phyloP scores from a whole-genome alignment of 2,888 invertebrate species.

The Aleiodes testaceus region DNA sequence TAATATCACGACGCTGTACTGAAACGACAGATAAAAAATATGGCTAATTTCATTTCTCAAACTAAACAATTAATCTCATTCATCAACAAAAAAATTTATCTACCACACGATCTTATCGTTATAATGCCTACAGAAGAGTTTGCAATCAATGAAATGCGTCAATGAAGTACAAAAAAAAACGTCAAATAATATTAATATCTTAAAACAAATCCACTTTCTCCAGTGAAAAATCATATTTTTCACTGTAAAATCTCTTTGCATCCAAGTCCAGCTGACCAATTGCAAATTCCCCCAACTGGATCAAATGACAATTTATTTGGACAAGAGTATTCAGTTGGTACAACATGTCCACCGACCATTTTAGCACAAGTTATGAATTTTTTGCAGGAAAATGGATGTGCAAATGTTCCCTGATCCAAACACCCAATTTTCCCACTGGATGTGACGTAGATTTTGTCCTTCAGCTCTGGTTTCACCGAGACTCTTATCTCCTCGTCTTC shows the following conservation, averaged over 20 bases:
- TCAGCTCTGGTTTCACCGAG: conserved; percentile 74
- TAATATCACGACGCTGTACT: conserved; percentile 63
- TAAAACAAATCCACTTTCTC: neutral
- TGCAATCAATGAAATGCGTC: conserved; percentile 1
- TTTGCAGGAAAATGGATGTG: conserved; percentile 91
- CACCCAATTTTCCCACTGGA: conserved; percentile 83
- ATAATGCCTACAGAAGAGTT: conserved; percentile 37
- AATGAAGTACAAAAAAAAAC: neutral
- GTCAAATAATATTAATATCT: neutral
- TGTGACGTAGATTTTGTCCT: conserved; percentile 77
- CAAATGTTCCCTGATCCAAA: conserved; percentile 91
- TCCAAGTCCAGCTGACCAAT: conserved; percentile 88
- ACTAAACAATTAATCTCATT: conserved; percentile 19
- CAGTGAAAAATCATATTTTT: neutral
- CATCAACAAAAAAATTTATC: conserved; percentile 14
- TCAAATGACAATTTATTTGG: conserved; percentile 90
- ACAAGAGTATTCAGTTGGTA: conserved; percentile 92
- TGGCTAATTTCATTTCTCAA: conserved; percentile 48
- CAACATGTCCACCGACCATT: conserved; percentile 84
- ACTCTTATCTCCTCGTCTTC: conserved; percentile 79
- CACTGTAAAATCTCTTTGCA: conserved; percentile 76
- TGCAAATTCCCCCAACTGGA: conserved; percentile 92
- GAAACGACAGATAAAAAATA: conserved; percentile 47
- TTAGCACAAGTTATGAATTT: conserved; percentile 93
- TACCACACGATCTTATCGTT: neutral